These are phyloP conservation scores for Bagarius yarrelli DNA, from an alignment of 2,113 vertebrate genomes.

Conservation along the genomic window DNA sequence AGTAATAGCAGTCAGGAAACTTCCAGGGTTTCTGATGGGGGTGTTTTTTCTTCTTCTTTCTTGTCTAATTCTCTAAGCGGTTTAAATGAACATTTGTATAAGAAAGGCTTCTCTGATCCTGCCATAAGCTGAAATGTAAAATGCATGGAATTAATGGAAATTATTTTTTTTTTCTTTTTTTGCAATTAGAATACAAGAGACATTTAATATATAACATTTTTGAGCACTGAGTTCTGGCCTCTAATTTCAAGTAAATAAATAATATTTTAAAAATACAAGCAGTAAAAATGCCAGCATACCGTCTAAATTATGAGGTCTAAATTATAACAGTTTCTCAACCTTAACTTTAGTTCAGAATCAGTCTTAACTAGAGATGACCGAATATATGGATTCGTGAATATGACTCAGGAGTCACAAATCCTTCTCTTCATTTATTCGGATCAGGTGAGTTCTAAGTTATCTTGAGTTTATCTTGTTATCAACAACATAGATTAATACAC, in stretches of 20 bases:
- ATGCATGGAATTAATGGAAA: conserved; percentile 46
- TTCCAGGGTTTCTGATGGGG: background rate
- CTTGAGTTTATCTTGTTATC: too few relatives aligned
- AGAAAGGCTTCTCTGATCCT: conserved; percentile 35
- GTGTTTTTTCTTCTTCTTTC: background rate
- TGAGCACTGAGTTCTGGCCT: too few relatives aligned
- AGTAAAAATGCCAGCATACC: background rate
- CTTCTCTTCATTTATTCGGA: too few relatives aligned
- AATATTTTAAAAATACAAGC: too few relatives aligned
- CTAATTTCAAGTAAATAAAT: too few relatives aligned
- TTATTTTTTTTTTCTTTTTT: conserved; percentile 32
- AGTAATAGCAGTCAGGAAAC: background rate
- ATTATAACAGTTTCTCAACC: background rate
- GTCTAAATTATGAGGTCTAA: background rate
- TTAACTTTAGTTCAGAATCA: background rate
- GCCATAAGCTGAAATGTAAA: conserved; percentile 38
- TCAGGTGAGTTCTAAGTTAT: too few relatives aligned
- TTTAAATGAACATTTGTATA: conserved; percentile 8
- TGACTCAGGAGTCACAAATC: too few relatives aligned
- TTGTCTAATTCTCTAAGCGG: conserved; percentile 31
- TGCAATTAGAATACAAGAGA: conserved; percentile 34
- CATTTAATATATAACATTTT: too few relatives aligned
- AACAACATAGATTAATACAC: too few relatives aligned
- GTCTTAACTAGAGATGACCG: background rate
- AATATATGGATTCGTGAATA: too few relatives aligned